A percentile compares a stretch with the other conserved stretches of the same genome.
phyloP scores from a whole-genome alignment of 2,888 invertebrate genomes.

The Lutraria lutraria region DNA sequence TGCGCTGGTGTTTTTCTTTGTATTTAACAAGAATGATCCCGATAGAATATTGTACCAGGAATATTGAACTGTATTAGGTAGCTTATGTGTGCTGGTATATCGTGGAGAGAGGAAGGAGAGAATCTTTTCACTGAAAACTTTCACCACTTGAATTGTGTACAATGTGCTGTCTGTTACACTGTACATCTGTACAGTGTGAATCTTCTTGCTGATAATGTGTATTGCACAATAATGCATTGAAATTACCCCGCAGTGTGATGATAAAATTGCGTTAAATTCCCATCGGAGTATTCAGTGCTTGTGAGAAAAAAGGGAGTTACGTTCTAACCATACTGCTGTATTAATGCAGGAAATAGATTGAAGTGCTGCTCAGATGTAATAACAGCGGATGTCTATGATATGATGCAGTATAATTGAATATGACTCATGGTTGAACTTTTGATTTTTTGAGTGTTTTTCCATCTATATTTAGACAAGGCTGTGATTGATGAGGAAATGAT shows the following conservation, averaged over 20 bases:
- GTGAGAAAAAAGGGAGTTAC: neutral
- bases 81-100: neutral
- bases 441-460: constrained; percentile 5
- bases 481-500: constrained; percentile 10
- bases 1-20: neutral
- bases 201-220: no score
- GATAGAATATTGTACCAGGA: neutral
- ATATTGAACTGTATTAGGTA: neutral
- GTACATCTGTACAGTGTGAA: no score
- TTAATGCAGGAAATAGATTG: neutral
- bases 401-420: neutral
- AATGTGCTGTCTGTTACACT: neutral
- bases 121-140: neutral
- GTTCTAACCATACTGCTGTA: neutral
- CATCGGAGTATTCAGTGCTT: constrained; percentile 1
- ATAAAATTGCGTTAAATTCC: constrained; percentile 7
- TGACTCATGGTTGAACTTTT: neutral
- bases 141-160: neutral
- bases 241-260: neutral
- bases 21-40: constrained; percentile 4
- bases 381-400: constrained; percentile 6
- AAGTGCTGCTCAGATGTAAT: neutral
- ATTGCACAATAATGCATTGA: neutral
- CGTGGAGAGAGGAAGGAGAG: neutral
- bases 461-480: constrained; percentile 4